Base-by-base conservation (phyloP, 2,888 invertebrate species). In the Chrysolina haemoptera region DNA sequence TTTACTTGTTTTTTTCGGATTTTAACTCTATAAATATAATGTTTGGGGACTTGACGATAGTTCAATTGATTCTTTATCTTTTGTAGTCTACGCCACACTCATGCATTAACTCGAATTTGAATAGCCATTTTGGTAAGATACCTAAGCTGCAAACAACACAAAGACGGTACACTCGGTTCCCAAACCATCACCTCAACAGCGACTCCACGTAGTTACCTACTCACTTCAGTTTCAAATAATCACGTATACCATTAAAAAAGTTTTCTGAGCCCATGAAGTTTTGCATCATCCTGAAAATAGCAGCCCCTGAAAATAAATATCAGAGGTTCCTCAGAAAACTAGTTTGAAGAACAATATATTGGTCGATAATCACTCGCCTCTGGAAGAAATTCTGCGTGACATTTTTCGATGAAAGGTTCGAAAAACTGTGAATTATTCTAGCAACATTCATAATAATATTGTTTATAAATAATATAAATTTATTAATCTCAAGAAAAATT, bases 241-340 rank as follows among this genome's bases (percentile, higher is more conserved):
- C 84, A 16, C 87, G 87, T 53, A 94, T 84, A 1, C 92, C 91
- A 41, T 82, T 81, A 80, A 88, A 85, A 82, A 93, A 92, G 1
- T 89, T 85, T 0, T 86, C 84, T 0, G 84, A 83, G 1, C 92
- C 92, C 50, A 93, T 87, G 1, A 91, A 86, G 83, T 93, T 91
- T 77, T 91, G 90, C 50, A 93, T 88, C 94, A 93, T 94, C 78
- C 93, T 90, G 69, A 94, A 70, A 22, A 84, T 70, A 65, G 27
- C 35, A 14, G 59, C 59, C 12, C 59, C 59, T 59, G 35, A 35
- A 59, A 59, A n/a, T 4, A 46, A 46, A 72, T 18, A 41, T 40
- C 18, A 64, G 8, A 43, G 20, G 20, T 20, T 10, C 0, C 6
- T 41, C 46, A 43, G 16, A 46, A 64, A 12, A 35, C 35, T 35